These are phyloP conservation scores for Acanthochromis polyacanthus DNA, from an alignment of 2,113 vertebrate genomes.

Conservation along the genomic window DNA sequence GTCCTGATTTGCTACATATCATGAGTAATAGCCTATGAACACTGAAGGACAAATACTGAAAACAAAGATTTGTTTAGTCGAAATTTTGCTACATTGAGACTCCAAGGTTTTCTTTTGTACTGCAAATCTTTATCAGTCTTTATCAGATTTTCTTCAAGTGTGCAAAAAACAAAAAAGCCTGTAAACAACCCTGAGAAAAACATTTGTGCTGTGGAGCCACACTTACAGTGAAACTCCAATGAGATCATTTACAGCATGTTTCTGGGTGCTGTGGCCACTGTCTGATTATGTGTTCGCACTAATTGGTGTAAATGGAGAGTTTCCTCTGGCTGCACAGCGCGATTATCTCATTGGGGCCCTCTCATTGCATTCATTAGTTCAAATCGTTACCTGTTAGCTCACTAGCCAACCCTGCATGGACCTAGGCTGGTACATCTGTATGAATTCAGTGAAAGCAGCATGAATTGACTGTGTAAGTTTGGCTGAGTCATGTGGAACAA, in stretches of 20 bases:
- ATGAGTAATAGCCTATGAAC: too few relatives aligned
- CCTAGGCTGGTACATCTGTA: slow-evolving; percentile 41
- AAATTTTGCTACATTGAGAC: too few relatives aligned
- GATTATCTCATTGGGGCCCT: slow-evolving; percentile 63
- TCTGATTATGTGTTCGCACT: slow-evolving; percentile 41
- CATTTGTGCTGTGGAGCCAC: neutral
- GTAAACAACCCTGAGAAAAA: neutral
- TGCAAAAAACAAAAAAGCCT: neutral
- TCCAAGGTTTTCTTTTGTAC: too few relatives aligned
- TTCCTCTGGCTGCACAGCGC: slow-evolving; percentile 61
- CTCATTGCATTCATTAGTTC: slow-evolving; percentile 73
- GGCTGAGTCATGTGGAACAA: slow-evolving; percentile 40
- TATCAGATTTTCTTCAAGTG: neutral
- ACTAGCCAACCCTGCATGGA: slow-evolving; percentile 47
- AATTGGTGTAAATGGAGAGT: slow-evolving; percentile 73
- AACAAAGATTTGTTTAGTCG: too few relatives aligned
- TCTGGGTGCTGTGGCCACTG: slow-evolving; percentile 29
- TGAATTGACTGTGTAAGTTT: slow-evolving; percentile 40
- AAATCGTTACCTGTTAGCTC: slow-evolving; percentile 77
- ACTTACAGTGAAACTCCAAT: neutral
- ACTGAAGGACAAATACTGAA: too few relatives aligned
- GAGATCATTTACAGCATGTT: slow-evolving; percentile 24
- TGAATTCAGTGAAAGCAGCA: slow-evolving; percentile 44
- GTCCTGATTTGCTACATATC: too few relatives aligned
- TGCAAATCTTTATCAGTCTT: too few relatives aligned